Base-by-base conservation (phyloP, 1,140 invertebrate species). In the Orussus abietinus region DNA sequence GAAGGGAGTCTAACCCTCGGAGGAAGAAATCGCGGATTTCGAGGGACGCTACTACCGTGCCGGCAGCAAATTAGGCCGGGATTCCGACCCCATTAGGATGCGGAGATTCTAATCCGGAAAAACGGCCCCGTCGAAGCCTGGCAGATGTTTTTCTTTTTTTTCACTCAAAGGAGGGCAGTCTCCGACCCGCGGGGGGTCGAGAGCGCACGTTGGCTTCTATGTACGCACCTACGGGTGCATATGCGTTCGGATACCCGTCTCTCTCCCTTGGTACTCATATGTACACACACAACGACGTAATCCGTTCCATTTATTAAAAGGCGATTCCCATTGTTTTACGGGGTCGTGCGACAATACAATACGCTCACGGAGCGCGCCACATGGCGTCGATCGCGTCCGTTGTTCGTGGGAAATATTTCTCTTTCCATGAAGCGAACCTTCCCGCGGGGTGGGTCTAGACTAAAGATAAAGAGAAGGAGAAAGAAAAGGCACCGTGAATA, bases 231-330 rank as follows among this genome's bases (percentile, higher is more conserved):
- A 42, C 33, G 15, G 35, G 21, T 29, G 40, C 42, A 34, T 35
- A 29, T 42, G 45, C 45, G 38, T 38, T n/a, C n/a, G n/a, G n/a
- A n/a, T n/a, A 25, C 6, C 22, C 22, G 6, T 25, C 22, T 25
- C 22, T 25, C 22, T 25, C n/a, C 6, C 22, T 25, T n/a, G 22
- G 6, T 25, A 6, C 6, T n/a, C 6, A 6, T 25, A 6, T 6
- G 6, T 6, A 6, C 22, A n/a, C 22, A n/a, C n/a, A 6, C n/a
- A 6, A 47, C 49, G 45, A 47, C 47, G 52, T 57, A 57, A 57
- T 57, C 55, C 52, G 43, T 48, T 55, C 49, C 49, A 55, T 57
- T 57, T 55, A 55, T 57, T 57, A 55, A 57, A 57, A 57, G 49
- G 47, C 45, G 44, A 52, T 52, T 47, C 47, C 49, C 47, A 57